These are phyloP conservation scores for Lonchura striata DNA, from an alignment of 2,113 vertebrate species.

Conservation along the genomic window DNA sequence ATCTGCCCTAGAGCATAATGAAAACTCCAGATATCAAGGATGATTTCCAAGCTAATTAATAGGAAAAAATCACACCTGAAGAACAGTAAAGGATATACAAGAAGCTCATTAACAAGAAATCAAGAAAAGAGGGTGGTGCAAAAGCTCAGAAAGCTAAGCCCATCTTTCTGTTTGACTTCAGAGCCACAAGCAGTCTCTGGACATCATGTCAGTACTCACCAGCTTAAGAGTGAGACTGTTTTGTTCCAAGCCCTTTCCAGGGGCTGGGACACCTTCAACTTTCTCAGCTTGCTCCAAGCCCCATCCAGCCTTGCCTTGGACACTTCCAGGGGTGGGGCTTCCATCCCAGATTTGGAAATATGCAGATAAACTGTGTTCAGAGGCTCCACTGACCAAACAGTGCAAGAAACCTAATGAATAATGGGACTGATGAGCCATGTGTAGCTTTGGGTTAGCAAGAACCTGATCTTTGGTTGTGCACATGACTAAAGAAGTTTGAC, in stretches of 20 bases:
- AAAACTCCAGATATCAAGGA: not conserved
- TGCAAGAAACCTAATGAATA: not conserved
- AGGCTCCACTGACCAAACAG: not conserved
- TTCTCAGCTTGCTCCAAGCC: not conserved
- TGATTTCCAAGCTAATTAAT: not conserved
- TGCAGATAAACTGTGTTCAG: not conserved
- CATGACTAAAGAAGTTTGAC: not conserved
- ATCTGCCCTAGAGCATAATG: not conserved
- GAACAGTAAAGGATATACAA: not conserved
- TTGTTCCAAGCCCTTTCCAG: not conserved
- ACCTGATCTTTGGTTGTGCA: not conserved
- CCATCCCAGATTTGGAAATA: not conserved
- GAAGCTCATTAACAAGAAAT: not conserved
- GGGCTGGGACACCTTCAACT: not conserved
- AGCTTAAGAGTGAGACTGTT: no score
- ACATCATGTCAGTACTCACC: fast-evolving
- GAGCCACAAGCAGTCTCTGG: not conserved
- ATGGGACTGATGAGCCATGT: not conserved
- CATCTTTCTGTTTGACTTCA: not conserved
- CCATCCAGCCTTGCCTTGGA: fast-evolving
- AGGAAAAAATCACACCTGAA: not conserved
- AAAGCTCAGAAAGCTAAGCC: not conserved
- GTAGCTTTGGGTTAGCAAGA: not conserved
- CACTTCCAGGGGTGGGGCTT: not conserved
- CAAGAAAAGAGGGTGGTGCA: not conserved